Evolutionary conservation across 2,888 invertebrate species (phyloP).

Genomic region (Phanerotoma sp.): DNA sequence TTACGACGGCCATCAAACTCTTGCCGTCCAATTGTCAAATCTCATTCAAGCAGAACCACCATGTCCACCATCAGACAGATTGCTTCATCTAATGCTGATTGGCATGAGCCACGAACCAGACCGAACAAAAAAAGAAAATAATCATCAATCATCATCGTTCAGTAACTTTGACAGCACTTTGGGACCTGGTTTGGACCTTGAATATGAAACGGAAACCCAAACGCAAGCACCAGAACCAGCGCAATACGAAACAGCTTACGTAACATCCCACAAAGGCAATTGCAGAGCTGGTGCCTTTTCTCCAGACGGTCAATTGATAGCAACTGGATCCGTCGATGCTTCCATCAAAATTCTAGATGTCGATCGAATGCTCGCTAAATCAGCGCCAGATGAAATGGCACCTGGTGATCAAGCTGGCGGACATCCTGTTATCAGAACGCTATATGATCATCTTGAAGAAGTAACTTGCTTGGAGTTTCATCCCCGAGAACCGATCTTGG

Average conservation of each 20-base stretch:
- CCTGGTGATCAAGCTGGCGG: conserved; percentile 85
- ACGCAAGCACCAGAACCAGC: conserved; percentile 95
- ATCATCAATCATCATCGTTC: conserved; percentile 60
- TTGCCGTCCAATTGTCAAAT: conserved; percentile 82
- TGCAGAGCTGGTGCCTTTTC: conserved; percentile 97
- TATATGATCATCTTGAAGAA: conserved; percentile 97
- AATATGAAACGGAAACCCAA: conserved; percentile 94
- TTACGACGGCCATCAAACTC: conserved; percentile 95
- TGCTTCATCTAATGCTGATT: conserved; percentile 81
- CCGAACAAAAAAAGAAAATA: conserved; percentile 63
- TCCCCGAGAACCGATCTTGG: conserved; percentile 90
- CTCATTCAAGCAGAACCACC: conserved; percentile 89
- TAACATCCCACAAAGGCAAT: conserved; percentile 96
- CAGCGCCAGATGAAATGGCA: conserved; percentile 87
- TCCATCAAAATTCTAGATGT: conserved; percentile 99
- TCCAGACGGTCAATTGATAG: conserved; percentile 90
- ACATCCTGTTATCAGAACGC: conserved; percentile 96
- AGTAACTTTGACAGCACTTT: conserved; percentile 65
- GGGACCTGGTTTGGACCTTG: conserved; percentile 82
- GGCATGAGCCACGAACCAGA: conserved; percentile 86
- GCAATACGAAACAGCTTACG: conserved; percentile 97
- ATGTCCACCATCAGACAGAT: conserved; percentile 93
- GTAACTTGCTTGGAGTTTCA: conserved; percentile 97
- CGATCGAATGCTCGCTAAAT: conserved; percentile 98
- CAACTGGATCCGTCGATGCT: conserved; percentile 97